These are phyloP conservation scores for Azemiops feae DNA, from an alignment of 2,113 vertebrate genomes.

Conservation along the genomic window DNA sequence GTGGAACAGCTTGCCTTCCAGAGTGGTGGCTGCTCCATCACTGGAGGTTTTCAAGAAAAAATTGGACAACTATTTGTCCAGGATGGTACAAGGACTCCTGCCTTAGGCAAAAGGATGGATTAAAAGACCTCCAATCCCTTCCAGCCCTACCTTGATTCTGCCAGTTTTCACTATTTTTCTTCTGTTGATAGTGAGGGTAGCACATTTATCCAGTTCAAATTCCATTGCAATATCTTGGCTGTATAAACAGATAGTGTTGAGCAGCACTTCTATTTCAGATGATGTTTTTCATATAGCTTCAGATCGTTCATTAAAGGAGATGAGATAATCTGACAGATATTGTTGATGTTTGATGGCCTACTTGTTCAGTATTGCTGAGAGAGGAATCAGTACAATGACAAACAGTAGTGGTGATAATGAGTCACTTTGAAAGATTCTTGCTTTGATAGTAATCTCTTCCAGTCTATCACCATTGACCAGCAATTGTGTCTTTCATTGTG, in stretches of 20 bases:
- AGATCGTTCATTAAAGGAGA: neutral
- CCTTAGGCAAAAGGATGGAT: neutral
- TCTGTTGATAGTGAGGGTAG: neutral
- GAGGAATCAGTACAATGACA: neutral
- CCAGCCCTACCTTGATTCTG: neutral
- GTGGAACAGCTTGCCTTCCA: neutral
- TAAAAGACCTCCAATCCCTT: neutral
- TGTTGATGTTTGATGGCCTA: neutral
- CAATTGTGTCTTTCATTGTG: neutral
- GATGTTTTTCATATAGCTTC: neutral
- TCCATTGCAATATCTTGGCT: neutral
- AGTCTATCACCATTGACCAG: neutral
- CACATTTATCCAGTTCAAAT: neutral
- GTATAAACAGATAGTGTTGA: neutral
- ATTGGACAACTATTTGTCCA: neutral
- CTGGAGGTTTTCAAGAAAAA: neutral
- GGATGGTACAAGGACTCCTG: neutral
- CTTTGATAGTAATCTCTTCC: neutral
- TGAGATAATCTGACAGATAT: neutral
- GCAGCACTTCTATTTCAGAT: neutral
- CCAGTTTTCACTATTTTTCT: neutral
- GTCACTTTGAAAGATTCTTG: neutral
- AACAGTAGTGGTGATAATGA: neutral
- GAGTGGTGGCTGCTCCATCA: neutral
- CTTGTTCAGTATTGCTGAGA: neutral